A percentile compares a stretch with the other conserved stretches of the same genome.
Conservation (phyloP, 2,113 vertebrate genomes). For the Crotalus horridus region DNA sequence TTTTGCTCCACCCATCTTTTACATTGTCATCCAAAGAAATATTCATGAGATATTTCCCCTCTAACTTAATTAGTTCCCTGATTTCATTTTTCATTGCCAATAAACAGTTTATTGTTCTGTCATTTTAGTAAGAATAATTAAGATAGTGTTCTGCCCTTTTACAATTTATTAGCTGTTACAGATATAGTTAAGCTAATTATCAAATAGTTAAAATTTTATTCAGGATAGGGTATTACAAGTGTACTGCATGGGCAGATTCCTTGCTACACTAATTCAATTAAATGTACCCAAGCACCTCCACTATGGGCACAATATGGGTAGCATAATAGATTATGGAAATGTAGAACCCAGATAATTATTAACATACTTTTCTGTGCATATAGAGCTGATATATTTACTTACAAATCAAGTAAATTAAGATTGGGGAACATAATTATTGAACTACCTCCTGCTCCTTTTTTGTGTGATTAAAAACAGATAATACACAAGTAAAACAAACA, state of each 20-base stretch:
- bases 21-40: constrained; percentile 30
- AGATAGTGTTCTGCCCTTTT: constrained; percentile 58
- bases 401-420: constrained; percentile 20
- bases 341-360: constrained; percentile 25
- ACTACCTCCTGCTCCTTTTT: neutral
- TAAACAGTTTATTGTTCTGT: constrained; percentile 60
- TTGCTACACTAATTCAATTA: constrained; percentile 41
- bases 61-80: constrained; percentile 62
- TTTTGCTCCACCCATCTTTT: constrained; percentile 3
- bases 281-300: constrained; percentile 26
- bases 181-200: constrained; percentile 64
- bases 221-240: constrained; percentile 41
- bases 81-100: constrained; percentile 61
- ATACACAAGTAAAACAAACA: constrained; percentile 4
- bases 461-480: constrained; percentile 10
- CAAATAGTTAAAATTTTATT: constrained; percentile 64
- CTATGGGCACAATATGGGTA: neutral
- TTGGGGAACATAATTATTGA: constrained; percentile 8
- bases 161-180: constrained; percentile 64
- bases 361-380: constrained; percentile 1
- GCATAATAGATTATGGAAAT: constrained; percentile 33
- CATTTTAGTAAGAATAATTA: constrained; percentile 68
- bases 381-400: neutral
- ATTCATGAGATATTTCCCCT: constrained; percentile 57
- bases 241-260: constrained; percentile 28